A percentile compares a stretch with the other conserved stretches of the same genome.
Conservation (phyloP, 2,113 vertebrate genomes). For the Ochotona princeps region DNA sequence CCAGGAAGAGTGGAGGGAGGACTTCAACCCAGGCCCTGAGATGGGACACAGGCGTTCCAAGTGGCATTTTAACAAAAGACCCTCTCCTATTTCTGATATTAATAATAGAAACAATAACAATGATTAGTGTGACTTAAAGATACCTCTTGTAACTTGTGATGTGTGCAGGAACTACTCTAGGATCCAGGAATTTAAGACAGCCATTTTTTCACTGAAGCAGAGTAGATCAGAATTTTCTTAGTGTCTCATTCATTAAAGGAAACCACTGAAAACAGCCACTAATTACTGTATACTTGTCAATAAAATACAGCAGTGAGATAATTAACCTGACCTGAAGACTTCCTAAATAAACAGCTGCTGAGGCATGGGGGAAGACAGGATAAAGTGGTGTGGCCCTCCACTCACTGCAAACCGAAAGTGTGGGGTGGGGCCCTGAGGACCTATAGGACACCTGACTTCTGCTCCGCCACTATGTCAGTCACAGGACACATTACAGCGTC, state of each 20-base stretch:
- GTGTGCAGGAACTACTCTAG: background rate
- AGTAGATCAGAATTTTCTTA: background rate
- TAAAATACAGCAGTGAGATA: too few relatives aligned
- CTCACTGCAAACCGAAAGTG: too few relatives aligned
- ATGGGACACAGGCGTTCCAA: too few relatives aligned
- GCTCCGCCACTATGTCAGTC: background rate
- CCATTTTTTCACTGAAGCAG: background rate
- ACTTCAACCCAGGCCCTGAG: too few relatives aligned
- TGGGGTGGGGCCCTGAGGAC: accelerated
- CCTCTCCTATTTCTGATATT: background rate
- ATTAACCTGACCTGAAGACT: background rate
- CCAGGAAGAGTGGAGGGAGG: too few relatives aligned
- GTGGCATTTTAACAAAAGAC: too few relatives aligned
- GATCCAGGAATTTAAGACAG: background rate
- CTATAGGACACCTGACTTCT: background rate
- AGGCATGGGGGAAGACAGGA: background rate
- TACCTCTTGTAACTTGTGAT: background rate
- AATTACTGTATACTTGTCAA: too few relatives aligned
- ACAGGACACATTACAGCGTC: too few relatives aligned
- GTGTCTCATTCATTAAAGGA: background rate
- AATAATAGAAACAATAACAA: background rate
- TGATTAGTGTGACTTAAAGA: background rate
- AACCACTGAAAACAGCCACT: too few relatives aligned
- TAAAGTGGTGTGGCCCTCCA: accelerated
- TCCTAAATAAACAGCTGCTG: background rate